A percentile compares a stretch with the other conserved stretches of the same genome.
Evolutionary conservation across 2,797 vertebrate genomes (phyloP).

Genomic region (Ataeniobius toweri): DNA sequence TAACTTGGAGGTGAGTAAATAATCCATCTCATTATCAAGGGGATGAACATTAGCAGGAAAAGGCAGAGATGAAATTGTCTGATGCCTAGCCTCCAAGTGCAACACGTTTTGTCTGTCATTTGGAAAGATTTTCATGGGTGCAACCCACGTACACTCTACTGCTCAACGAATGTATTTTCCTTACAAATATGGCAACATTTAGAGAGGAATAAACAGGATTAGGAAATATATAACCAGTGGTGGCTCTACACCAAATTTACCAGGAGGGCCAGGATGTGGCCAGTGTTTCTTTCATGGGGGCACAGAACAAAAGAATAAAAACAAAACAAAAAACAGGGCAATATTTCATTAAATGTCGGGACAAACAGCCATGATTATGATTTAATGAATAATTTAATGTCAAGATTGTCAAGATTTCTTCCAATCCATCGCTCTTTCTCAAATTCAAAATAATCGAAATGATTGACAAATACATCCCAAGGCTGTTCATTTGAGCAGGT

Average conservation of each 20-base stretch:
- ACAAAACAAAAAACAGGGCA: too few relatives aligned
- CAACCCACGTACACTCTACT: neutral
- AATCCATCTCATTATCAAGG: neutral
- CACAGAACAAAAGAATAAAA: too few relatives aligned
- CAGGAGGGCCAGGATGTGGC: too few relatives aligned
- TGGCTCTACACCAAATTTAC: too few relatives aligned
- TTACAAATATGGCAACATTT: neutral
- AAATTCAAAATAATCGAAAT: constrained; percentile 33
- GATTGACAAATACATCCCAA: constrained; percentile 61
- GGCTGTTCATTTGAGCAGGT: constrained; percentile 52
- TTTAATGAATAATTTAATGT: too few relatives aligned
- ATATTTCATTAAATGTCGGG: too few relatives aligned
- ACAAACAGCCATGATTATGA: too few relatives aligned
- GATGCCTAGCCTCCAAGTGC: neutral
- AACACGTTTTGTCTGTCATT: neutral
- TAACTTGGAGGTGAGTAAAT: neutral
- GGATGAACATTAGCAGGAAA: neutral
- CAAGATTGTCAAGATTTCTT: too few relatives aligned
- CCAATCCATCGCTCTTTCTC: too few relatives aligned
- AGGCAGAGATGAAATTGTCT: neutral
- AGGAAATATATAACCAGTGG: neutral
- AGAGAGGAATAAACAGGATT: neutral
- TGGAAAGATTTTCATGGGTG: neutral
- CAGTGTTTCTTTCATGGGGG: too few relatives aligned
- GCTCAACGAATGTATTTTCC: neutral